Percentiles rank a stretch among this genome's conserved stretches.
Conservation (phyloP, 1,140 invertebrate species). For the Dysdera silvatica region DNA sequence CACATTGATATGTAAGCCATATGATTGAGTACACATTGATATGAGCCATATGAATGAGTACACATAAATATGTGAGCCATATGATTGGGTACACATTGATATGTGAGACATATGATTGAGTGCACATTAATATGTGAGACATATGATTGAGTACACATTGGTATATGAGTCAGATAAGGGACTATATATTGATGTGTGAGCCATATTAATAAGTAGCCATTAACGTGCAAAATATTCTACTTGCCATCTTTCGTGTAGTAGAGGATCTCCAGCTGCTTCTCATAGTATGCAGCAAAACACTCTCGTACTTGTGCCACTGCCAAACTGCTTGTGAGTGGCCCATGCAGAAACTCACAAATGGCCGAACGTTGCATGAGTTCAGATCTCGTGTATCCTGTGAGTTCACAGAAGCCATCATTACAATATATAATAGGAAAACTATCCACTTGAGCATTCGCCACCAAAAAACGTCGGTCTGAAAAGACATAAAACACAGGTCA, state of each 20-base stretch:
- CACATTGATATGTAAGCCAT: too few species aligned
- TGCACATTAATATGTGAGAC: too few species aligned
- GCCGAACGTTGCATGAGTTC: slow-evolving; percentile 73
- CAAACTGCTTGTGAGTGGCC: slow-evolving; percentile 63
- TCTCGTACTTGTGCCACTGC: slow-evolving; percentile 61
- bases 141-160: too few species aligned
- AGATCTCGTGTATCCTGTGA: slow-evolving; percentile 62
- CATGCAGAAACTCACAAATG: slow-evolving; percentile 69
- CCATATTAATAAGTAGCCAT: neutral
- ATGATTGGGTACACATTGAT: too few species aligned
- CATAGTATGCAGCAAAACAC: slow-evolving; percentile 61
- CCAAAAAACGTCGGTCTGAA: slow-evolving; percentile 74
- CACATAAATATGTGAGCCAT: too few species aligned
- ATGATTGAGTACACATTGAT: too few species aligned
- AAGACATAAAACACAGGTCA: neutral
- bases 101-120: too few species aligned
- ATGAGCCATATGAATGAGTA: too few species aligned
- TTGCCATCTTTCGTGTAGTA: slow-evolving; percentile 79
- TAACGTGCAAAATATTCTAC: slow-evolving; percentile 37
- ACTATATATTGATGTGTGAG: neutral
- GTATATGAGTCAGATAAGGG: too few species aligned
- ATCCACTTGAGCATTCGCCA: slow-evolving; percentile 68
- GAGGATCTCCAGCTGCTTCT: slow-evolving; percentile 71
- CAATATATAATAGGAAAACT: slow-evolving; percentile 76
- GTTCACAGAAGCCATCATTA: slow-evolving; percentile 73